Base-by-base conservation (phyloP, 2,888 invertebrate genomes). In the Leptopilina drosophilae region DNA sequence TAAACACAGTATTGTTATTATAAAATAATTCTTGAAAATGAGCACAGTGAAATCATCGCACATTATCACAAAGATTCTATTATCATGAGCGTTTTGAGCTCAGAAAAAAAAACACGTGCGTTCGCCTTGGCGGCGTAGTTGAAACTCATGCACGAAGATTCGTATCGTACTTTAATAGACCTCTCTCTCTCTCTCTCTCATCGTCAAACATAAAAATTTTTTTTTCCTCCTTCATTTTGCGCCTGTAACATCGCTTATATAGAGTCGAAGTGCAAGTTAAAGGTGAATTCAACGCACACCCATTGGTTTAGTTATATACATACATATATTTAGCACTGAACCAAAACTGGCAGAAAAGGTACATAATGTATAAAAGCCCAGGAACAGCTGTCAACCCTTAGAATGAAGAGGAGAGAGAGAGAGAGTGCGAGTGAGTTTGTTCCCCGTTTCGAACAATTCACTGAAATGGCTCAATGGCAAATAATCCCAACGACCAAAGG, bases 341-440 rank as follows among this genome's bases (percentile, higher is more conserved):
- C 62, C 6, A 12, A 46, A 69, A 46, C 26, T 69, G 20, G 8
- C 14, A 49, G 20, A n/a, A 65, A 66, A 53, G 53, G 49, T 69
- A 33, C 20, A 20, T 33, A 33, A 33, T 33, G 33, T 33, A 53
- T 12, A 67, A 42, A 42, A 73, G 11, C 11, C n/a, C 20, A 12
- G 67, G 69, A 69, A 26, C 73, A 73, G 73, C 73, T 73, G 73
- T 73, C 73, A 73, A 73, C 73, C 73, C 73, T 53, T 26, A 33
- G 42, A 42, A 8, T 8, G 42, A 42, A 42, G 8, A 42, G 56
- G 73, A 33, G 49, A 42, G 42, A 42, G 42, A 42, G 20, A 69
- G 69, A 33, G 69, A 40, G 73, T n/a, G 49, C 40, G 73, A 33
- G 49, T 11, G 11, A 49, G 49, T 49, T 42, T 8, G 49, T 11